Base-by-base conservation (phyloP, 1,140 invertebrate genomes). In the Cotesia typhae region DNA sequence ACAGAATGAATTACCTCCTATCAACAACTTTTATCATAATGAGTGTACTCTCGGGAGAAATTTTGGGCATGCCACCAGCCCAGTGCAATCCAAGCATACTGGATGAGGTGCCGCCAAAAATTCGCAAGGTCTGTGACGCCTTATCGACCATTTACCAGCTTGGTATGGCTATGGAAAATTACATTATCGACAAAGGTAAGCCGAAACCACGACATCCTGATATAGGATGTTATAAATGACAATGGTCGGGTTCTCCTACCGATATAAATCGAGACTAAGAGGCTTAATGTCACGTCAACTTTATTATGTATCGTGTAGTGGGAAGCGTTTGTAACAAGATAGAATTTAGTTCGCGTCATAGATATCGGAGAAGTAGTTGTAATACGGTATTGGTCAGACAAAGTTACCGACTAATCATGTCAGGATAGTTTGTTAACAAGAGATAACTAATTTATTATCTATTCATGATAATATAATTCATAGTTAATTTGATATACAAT, bases 91-190 rank as follows among this genome's bases (percentile, higher is more conserved):
- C 88, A n/a, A 84, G 84, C 41, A 73, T 87, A 20, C 75, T 89
- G 38, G 86, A 89, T 37, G 89, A 90, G 38, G 82, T 89, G 9
- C 89, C 89, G 4, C 87, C 86, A 1, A 85, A 87, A 79, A 84
- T 90, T 64, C 87, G 89, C 59, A 88, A 88, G 77, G 83, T 89
- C 17, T 90, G 89, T 77, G 82, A 83, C n/a, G 87, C 87, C 2
- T 80, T 90, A 0, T 85, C 85, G 7, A 88, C 87, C 69, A 84
- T 89, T 64, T 87, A 87, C 71, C 86, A 89, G 66, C 83, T 89
- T 12, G 85, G 86, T 1, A 83, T 83, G 7, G 87, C 86, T 4
- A 87, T 89, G 84, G 88, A 89, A 72, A 84, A 84, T 63, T 89
- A 88, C 53, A 82, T 89, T 37, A 86, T 88, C 61, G 87, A 89